Evolutionary conservation across 2,113 vertebrate species (phyloP).

Genomic region (Tychaedon coryphoeus): DNA sequence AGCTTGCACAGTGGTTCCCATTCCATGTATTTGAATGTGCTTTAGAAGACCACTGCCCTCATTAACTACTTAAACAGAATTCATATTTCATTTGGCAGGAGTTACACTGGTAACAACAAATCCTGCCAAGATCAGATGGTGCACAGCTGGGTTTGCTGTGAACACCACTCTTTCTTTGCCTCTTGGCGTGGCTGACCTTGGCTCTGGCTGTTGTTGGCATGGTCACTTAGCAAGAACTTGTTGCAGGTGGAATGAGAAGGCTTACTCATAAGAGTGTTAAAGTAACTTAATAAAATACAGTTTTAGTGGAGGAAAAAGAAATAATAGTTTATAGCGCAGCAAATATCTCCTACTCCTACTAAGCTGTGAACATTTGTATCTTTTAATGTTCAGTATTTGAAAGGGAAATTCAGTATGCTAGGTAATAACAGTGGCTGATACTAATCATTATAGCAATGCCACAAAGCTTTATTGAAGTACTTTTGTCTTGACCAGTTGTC

Average conservation of each 20-base stretch:
- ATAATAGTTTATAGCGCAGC: neutral
- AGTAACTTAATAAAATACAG: neutral
- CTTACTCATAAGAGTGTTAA: neutral
- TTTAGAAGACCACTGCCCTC: neutral
- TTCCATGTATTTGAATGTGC: neutral
- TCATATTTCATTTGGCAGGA: neutral
- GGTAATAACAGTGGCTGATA: neutral
- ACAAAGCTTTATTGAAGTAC: neutral
- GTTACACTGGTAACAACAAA: neutral
- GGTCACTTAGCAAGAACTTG: neutral
- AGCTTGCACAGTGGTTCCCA: neutral
- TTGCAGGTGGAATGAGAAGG: neutral
- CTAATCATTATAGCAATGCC: neutral
- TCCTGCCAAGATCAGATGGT: neutral
- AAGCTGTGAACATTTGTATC: neutral
- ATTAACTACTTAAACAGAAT: neutral
- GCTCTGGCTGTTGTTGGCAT: neutral
- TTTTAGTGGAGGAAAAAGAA: neutral
- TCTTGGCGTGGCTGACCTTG: neutral
- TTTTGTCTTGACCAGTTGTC: neutral
- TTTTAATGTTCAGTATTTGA: neutral
- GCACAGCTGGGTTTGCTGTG: neutral
- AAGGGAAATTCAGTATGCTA: neutral
- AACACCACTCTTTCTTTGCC: neutral
- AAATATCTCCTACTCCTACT: neutral